These are phyloP conservation scores for Carduelis carduelis DNA, from an alignment of 2,797 vertebrate genomes.

Conservation along the genomic window DNA sequence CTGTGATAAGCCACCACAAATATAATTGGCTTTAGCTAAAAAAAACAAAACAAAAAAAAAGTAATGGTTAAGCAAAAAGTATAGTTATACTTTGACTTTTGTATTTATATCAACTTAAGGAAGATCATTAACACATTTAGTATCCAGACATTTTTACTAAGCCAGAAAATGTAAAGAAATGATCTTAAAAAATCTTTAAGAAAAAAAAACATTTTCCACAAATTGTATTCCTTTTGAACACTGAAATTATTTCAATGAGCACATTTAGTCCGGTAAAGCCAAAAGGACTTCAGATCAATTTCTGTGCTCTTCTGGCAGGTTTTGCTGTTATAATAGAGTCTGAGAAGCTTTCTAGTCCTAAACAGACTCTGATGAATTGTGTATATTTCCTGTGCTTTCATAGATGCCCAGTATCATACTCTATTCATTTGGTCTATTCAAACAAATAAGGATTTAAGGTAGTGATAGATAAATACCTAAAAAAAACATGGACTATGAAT, in stretches of 20 bases:
- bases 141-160: slow-evolving; percentile 45
- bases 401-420: neutral
- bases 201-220: neutral
- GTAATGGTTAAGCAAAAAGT: slow-evolving; percentile 61
- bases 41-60: neutral
- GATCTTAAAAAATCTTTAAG: slow-evolving; percentile 12
- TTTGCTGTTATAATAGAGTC: neutral
- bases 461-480: neutral
- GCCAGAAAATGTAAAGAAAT: slow-evolving; percentile 18
- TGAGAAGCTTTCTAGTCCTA: neutral
- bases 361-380: neutral
- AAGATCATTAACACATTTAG: slow-evolving; percentile 51
- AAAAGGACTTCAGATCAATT: neutral
- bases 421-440: neutral
- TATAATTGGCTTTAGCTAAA: slow-evolving; percentile 70
- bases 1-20: slow-evolving; percentile 75
- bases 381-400: neutral
- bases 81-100: slow-evolving; percentile 61
- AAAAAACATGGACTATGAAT: neutral
- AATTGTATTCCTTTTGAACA: neutral
- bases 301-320: neutral
- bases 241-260: slow-evolving; percentile 4
- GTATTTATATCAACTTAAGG: slow-evolving; percentile 63
- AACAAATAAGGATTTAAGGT: neutral
- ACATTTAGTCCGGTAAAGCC: neutral